A percentile compares a stretch with the other conserved stretches of the same genome.
Evolutionary conservation across 2,797 vertebrate genomes (phyloP).

Genomic region (Gambusia yucatana): DNA sequence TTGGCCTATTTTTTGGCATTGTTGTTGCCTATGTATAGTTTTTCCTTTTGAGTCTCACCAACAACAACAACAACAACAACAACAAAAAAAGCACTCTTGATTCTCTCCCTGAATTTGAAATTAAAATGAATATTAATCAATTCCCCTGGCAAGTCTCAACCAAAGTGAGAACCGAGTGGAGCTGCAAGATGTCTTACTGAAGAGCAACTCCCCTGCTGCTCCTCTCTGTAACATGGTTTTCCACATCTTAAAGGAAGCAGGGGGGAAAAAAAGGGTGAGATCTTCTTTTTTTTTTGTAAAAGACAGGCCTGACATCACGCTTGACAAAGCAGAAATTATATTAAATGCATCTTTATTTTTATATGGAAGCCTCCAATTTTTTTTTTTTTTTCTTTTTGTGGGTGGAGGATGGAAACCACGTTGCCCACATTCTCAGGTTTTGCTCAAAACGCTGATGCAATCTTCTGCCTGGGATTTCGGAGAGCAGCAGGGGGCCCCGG

Average conservation of each 20-base stretch:
- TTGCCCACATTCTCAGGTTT: constrained; percentile 47
- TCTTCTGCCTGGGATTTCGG: constrained; percentile 55
- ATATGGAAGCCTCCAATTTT: constrained; percentile 18
- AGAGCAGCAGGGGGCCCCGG: constrained; percentile 39
- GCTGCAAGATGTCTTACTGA: constrained; percentile 35
- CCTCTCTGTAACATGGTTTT: constrained; percentile 9
- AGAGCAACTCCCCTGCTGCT: constrained; percentile 32
- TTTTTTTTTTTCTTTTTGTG: neutral
- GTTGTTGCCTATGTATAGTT: constrained; percentile 46
- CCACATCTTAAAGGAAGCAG: neutral
- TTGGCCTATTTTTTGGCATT: constrained; percentile 56
- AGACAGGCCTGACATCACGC: constrained; percentile 19
- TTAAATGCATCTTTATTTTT: constrained; percentile 24
- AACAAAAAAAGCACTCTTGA: constrained; percentile 46
- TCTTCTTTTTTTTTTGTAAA: neutral
- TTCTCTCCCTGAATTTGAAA: constrained; percentile 62
- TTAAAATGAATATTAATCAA: constrained; percentile 68
- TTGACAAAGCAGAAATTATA: constrained; percentile 26
- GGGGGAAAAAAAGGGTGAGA: neutral
- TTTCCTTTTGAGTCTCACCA: constrained; percentile 38
- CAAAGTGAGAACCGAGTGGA: constrained; percentile 38
- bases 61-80: constrained; percentile 9
- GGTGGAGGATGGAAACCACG: neutral
- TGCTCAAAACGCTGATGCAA: constrained; percentile 69
- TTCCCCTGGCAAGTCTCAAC: constrained; percentile 40